Percentiles rank a stretch among this genome's conserved stretches.
Evolutionary conservation across 2,797 vertebrate species (phyloP).

Genomic region (Toxotes lorentzi): DNA sequence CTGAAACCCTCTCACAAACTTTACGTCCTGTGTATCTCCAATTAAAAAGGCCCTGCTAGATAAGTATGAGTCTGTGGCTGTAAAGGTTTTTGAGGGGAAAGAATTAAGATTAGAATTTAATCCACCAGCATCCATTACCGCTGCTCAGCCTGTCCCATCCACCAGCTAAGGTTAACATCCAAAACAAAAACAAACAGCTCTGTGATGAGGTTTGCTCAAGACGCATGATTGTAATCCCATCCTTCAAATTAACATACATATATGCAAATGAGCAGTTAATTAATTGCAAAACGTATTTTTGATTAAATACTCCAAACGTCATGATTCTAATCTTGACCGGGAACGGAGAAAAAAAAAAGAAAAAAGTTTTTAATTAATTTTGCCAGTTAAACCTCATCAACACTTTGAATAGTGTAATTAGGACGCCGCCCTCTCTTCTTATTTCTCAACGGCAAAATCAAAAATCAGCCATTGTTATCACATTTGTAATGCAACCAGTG

Average conservation of each 20-base stretch:
- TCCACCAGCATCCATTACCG: constrained; percentile 47
- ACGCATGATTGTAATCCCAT: constrained; percentile 78
- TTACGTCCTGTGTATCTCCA: constrained; percentile 77
- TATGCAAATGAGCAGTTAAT: constrained; percentile 86
- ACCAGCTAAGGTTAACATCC: constrained; percentile 32
- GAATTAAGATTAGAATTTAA: constrained; percentile 79
- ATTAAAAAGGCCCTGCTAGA: constrained; percentile 77
- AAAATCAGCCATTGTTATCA: constrained; percentile 87
- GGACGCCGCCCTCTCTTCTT: constrained; percentile 75
- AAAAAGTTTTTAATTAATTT: constrained; percentile 88
- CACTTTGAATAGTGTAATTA: constrained; percentile 88
- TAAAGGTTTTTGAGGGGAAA: constrained; percentile 65
- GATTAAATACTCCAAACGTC: constrained; percentile 89
- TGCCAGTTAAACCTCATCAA: constrained; percentile 88
- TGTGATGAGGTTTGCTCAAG: constrained; percentile 66
- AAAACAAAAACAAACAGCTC: constrained; percentile 67
- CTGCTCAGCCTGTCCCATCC: constrained; percentile 39
- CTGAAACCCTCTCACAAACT: constrained; percentile 75
- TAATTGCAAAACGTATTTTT: constrained; percentile 86
- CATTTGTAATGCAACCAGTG: constrained; percentile 84
- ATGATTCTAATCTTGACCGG: constrained; percentile 88
- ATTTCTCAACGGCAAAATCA: constrained; percentile 81
- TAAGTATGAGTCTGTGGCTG: constrained; percentile 77
- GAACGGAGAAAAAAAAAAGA: constrained; percentile 25
- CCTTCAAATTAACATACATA: constrained; percentile 84